phyloP scores from a whole-genome alignment of 1,140 invertebrate species.

The Nebria ingens region DNA sequence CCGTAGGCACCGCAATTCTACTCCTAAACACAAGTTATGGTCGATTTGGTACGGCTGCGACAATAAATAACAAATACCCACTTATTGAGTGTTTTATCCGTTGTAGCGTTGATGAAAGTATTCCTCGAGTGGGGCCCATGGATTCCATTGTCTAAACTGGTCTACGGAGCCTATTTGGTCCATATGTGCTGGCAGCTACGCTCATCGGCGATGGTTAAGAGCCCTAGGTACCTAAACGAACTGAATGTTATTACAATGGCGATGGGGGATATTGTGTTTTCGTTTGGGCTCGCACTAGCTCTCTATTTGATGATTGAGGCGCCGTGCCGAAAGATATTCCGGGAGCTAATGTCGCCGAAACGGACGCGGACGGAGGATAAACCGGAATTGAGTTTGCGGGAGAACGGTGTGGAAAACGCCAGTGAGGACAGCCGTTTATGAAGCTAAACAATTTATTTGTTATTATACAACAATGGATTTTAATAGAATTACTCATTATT shows the following conservation, averaged over 20 bases:
- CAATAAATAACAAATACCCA: neutral
- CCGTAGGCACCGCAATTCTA: constrained; percentile 38
- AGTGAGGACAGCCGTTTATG: neutral
- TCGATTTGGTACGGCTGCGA: constrained; percentile 1
- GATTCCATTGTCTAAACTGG: constrained; percentile 56
- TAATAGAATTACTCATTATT: neutral
- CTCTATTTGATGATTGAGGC: constrained; percentile 39
- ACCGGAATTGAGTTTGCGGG: constrained; percentile 7
- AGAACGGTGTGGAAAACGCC: constrained; percentile 9
- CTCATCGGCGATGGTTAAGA: constrained; percentile 35
- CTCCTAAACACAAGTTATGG: constrained; percentile 36
- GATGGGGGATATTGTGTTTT: constrained; percentile 32
- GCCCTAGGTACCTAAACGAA: constrained; percentile 32
- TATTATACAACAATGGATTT: neutral
- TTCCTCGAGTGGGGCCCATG: constrained; percentile 56
- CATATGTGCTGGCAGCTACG: constrained; percentile 41
- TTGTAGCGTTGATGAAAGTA: constrained; percentile 45
- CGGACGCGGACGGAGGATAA: constrained; percentile 13
- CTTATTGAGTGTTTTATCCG: constrained; percentile 11
- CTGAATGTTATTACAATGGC: constrained; percentile 27
- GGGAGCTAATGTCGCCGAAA: constrained; percentile 24
- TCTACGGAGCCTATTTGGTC: constrained; percentile 58
- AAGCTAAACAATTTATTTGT: neutral
- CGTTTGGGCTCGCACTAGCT: constrained; percentile 31
- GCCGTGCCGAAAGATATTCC: constrained; percentile 37